phyloP scores from a whole-genome alignment of 2,797 vertebrate species.

The Cottoperca gobio region DNA sequence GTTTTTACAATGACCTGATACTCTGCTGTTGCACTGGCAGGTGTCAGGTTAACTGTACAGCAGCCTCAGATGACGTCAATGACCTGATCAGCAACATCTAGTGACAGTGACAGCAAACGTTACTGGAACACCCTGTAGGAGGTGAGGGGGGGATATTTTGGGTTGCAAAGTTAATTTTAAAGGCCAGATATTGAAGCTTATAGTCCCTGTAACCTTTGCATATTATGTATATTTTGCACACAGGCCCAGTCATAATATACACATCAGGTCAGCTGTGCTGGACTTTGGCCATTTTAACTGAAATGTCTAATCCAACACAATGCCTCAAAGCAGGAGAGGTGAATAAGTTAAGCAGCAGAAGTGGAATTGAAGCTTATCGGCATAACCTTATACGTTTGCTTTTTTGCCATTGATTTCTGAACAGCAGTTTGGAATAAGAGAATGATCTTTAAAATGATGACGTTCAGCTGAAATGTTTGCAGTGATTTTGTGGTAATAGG shows the following conservation, averaged over 20 bases:
- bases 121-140: background rate
- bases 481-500: background rate
- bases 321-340: background rate
- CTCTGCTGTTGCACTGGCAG: constrained; percentile 27
- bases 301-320: constrained; percentile 19
- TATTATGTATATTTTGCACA: constrained; percentile 20
- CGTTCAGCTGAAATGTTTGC: background rate
- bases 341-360: background rate
- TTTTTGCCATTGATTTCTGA: background rate
- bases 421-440: background rate
- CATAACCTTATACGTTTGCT: too few species aligned
- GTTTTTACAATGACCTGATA: constrained; percentile 24
- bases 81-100: constrained; percentile 39
- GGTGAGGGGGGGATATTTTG: too few species aligned
- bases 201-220: constrained; percentile 16
- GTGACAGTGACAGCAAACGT: constrained; percentile 15
- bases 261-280: constrained; percentile 11
- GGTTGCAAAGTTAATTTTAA: constrained; percentile 17
- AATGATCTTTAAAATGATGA: background rate
- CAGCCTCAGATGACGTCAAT: constrained; percentile 12
- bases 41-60: constrained; percentile 21
- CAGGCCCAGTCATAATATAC: constrained; percentile 15
- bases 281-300: constrained; percentile 14
- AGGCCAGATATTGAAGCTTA: constrained; percentile 27
- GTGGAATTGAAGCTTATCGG: background rate